Evolutionary conservation across 2,113 vertebrate species (phyloP).

Genomic region (Charina bottae): DNA sequence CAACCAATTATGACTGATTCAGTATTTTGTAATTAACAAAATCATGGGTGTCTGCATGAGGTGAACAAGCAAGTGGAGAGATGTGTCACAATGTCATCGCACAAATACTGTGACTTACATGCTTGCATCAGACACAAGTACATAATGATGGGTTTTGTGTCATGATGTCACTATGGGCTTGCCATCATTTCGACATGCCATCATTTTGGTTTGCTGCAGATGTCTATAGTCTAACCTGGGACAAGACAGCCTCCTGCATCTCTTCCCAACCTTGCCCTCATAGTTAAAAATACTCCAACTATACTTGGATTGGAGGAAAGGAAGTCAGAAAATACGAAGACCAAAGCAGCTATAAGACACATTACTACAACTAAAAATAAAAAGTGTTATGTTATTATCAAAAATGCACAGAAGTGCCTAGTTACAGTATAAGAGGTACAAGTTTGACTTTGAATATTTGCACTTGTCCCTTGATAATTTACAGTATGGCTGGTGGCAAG

Average conservation of each 20-base stretch:
- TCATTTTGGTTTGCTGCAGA: background rate
- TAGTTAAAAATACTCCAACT: background rate
- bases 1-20: background rate
- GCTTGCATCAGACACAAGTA: background rate
- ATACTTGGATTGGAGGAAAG: background rate
- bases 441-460: constrained; percentile 13
- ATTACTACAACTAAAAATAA: background rate
- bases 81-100: background rate
- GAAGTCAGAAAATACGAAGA: background rate
- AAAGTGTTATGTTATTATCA: background rate
- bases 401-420: background rate
- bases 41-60: background rate
- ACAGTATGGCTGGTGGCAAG: background rate
- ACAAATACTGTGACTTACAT: background rate
- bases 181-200: background rate
- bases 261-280: background rate
- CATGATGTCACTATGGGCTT: background rate
- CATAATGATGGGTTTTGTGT: background rate
- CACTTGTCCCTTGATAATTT: constrained; percentile 7
- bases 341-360: background rate
- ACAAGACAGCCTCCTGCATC: background rate
- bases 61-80: background rate
- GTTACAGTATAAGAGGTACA: background rate
- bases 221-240: background rate
- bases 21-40: background rate